phyloP scores from a whole-genome alignment of 2,113 vertebrate genomes.

The Arothron firmamentum region DNA sequence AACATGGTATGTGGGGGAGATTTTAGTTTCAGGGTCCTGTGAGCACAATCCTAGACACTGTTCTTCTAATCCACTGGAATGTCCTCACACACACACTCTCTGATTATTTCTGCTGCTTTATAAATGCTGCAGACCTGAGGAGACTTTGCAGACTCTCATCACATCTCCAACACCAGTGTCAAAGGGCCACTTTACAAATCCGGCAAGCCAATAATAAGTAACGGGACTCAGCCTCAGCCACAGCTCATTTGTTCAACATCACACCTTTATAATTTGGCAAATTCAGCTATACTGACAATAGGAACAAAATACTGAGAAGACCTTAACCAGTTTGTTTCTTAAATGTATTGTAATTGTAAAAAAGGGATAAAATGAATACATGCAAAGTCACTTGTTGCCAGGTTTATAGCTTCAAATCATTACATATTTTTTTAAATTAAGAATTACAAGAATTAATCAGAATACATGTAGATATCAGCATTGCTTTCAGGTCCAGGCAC shows the following conservation, averaged over 20 bases:
- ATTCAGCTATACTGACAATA: not conserved
- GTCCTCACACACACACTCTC: slow-evolving; percentile 36
- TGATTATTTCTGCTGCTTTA: slow-evolving; percentile 60
- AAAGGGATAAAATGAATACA: too few relatives aligned
- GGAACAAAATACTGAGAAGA: not conserved
- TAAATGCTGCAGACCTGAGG: slow-evolving; percentile 28
- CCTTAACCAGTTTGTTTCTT: not conserved
- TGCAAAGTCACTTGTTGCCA: too few relatives aligned
- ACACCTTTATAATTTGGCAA: not conserved
- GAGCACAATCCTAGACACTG: slow-evolving; percentile 61
- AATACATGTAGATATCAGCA: too few relatives aligned
- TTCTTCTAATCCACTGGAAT: slow-evolving; percentile 39
- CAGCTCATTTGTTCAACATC: slow-evolving; percentile 4
- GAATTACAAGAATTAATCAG: too few relatives aligned
- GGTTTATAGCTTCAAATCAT: too few relatives aligned
- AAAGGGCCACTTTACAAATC: slow-evolving; percentile 52
- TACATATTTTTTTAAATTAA: too few relatives aligned
- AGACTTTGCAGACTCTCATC: slow-evolving; percentile 49
- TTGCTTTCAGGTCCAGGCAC: too few relatives aligned
- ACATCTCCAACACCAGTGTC: slow-evolving; percentile 48
- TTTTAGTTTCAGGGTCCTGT: slow-evolving; percentile 26
- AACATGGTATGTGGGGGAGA: slow-evolving; percentile 33
- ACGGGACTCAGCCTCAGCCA: slow-evolving; percentile 27
- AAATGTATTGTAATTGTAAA: too few relatives aligned
- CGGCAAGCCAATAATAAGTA: slow-evolving; percentile 21